Evolutionary conservation across 2,797 vertebrate genomes (phyloP), one percentile per base, ranked within the genome.

Genomic region (Caiman crocodilus): DNA sequence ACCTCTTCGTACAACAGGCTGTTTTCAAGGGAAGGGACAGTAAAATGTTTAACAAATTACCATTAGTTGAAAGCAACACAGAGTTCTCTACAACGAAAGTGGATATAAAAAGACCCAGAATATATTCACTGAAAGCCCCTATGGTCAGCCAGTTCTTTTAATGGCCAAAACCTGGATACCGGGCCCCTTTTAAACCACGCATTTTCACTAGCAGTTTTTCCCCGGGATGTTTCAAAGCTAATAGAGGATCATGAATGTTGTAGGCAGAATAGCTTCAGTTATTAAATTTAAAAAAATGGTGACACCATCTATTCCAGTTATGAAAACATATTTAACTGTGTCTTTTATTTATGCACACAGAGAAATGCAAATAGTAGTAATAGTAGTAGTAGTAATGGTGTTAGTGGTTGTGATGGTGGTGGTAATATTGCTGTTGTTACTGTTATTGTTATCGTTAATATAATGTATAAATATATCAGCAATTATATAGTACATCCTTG

Each of bases 171-270:
- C 2, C 79, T 88, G 90, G 82, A 69, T 26, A 81, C 3, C 21
- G 55, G 76, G 30, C 60, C 42, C 90, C 90, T 90, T 50, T 85
- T 59, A 90, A 94, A 90, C 18, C 55, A 85, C 14, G 74, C 1
- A 1, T 30, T 82, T 85, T 82, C 65, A 57, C 32, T 88, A 82
- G 84, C 76, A 83, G 76, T 58, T 82, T 64, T 88, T 90, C 63
- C 71, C 64, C 32, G 26, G 77, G 85, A 92, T 73, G 89, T 91
- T 97, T 92, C 69, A 89, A 94, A 96, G 85, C 69, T 76, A 92
- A 82, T 95, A 90, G 23, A 95, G 64, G 65, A 84, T 15, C 79
- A 93, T 94, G 74, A 84, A 90, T 90, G 71, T 84, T 6, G 92
- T 90, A 87, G 73, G 76, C 59, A 81, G 55, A 92, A 95, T 89